Base-by-base conservation (phyloP, 2,113 vertebrate species). In the Poeciliopsis prolifica region DNA sequence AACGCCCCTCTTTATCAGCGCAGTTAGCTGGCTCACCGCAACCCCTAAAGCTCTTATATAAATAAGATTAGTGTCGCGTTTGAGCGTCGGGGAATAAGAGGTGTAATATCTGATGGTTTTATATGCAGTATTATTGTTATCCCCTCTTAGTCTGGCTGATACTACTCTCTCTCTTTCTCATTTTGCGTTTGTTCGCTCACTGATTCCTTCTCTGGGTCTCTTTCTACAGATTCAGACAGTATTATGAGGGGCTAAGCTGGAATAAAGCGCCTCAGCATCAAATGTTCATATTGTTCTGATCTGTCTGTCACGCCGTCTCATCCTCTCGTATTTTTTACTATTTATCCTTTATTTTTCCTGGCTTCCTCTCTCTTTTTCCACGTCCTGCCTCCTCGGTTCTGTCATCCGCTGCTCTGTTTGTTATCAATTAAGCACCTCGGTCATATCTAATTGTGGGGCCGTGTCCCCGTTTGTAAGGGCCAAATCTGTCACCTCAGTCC, bases 31-130 rank as follows among this genome's bases (percentile, higher is more conserved):
- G 77, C 82, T 75, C 74, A 61, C 86, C 85, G 85, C 87, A 92
- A 88, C 90, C 90, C 86, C 72, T 93, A 94, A 95, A 95, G 93
- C 94, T 92, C 90, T 93, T 95, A 93, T 93, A 94, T 95, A 95
- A 95, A 94, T 95, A 94, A 94, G 93, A 95, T 95, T 94, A 94
- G 93, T 94, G 92, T 94, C 88, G 85, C 83, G 75, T 93, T 91
- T 89, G 91, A 93, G 92, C 90, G 89, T 89, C 78, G 68, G 89
- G 90, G 90, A 94, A 93, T 91, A 93, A 93, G 88, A 92, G 92
- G 81, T 92, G 90, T 92, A 94, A 95, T 94, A 94, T 95, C 92
- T 94, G 93, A 94, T 94, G 90, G 89, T 95, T 94, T 92, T 94
- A 94, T 93, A 92, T 80, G 88, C 85, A 78, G 92, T 92, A 94